Percentiles rank a stretch among this genome's conserved stretches.
Evolutionary conservation across 2,888 invertebrate genomes (phyloP).

Genomic region (Apodemia zela): DNA sequence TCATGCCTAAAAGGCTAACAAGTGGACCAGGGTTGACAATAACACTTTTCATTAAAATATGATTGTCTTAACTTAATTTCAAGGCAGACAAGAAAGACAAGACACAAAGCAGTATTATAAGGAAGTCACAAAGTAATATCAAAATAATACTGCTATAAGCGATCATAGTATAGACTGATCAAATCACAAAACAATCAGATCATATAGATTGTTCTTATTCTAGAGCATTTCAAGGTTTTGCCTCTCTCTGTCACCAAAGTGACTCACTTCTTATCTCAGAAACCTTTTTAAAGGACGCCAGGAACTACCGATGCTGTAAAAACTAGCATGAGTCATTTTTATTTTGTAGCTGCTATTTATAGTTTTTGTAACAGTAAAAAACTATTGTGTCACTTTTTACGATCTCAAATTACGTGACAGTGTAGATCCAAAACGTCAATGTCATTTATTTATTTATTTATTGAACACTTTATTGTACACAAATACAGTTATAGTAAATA

Average conservation of each 20-base stretch:
- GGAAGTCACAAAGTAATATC: not conserved
- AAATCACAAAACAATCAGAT: not conserved
- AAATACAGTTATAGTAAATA: no score
- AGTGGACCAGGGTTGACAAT: no score
- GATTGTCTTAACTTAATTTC: not conserved
- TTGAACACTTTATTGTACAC: no score
- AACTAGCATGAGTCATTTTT: constrained; percentile 4
- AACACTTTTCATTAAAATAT: no score
- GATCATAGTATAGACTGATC: not conserved
- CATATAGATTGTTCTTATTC: constrained; percentile 19
- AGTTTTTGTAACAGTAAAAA: not conserved
- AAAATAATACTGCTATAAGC: not conserved
- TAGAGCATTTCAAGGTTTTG: constrained; percentile 24
- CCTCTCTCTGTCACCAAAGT: constrained; percentile 17
- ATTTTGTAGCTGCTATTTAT: not conserved
- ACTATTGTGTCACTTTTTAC: no score
- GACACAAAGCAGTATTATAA: no score
- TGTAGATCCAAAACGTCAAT: no score
- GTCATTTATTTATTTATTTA: no score
- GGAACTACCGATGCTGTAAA: constrained; percentile 20
- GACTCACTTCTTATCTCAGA: constrained; percentile 17
- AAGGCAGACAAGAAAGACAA: not conserved
- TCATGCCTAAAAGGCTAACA: no score
- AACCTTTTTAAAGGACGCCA: constrained; percentile 24
- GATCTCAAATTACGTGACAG: no score